Evolutionary conservation across 2,888 invertebrate genomes (phyloP).

Genomic region (Vesta saturnalis): DNA sequence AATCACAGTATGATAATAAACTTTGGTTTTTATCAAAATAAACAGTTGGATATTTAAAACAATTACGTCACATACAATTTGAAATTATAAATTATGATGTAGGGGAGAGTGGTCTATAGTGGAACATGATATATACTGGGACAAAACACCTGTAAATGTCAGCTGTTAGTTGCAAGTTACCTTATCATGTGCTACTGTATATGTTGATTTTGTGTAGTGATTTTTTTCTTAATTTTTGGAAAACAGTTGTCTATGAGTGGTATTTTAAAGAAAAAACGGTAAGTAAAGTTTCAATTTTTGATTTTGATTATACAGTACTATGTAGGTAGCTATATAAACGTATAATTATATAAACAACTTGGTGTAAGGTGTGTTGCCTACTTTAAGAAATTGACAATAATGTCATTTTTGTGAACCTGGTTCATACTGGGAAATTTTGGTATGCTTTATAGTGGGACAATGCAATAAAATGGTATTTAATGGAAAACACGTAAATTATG

Average conservation of each 20-base stretch:
- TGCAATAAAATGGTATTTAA: not conserved
- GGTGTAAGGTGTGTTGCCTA: not conserved
- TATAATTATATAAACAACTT: not conserved
- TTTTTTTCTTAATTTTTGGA: slow-evolving; percentile 2
- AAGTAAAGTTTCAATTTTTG: slow-evolving; percentile 3
- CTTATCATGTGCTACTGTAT: not conserved
- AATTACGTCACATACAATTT: too few relatives aligned
- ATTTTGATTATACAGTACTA: not conserved
- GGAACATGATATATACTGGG: not conserved
- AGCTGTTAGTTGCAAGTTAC: not conserved
- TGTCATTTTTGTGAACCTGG: slow-evolving; percentile 2
- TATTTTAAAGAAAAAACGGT: slow-evolving; percentile 2
- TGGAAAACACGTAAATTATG: not conserved
- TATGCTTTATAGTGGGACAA: not conserved
- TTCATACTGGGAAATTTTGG: not conserved
- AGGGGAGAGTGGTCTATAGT: slow-evolving; percentile 5
- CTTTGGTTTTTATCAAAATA: too few relatives aligned
- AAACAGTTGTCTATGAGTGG: not conserved
- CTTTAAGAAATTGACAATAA: not conserved
- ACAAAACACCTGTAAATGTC: slow-evolving; percentile 1
- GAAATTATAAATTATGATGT: too few relatives aligned
- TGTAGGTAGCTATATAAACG: not conserved
- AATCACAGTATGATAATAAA: too few relatives aligned
- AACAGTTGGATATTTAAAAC: too few relatives aligned
- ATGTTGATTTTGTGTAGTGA: slow-evolving; percentile 3